These are phyloP conservation scores for Agrochola lota DNA, from an alignment of 2,888 invertebrate species.

Conservation along the genomic window DNA sequence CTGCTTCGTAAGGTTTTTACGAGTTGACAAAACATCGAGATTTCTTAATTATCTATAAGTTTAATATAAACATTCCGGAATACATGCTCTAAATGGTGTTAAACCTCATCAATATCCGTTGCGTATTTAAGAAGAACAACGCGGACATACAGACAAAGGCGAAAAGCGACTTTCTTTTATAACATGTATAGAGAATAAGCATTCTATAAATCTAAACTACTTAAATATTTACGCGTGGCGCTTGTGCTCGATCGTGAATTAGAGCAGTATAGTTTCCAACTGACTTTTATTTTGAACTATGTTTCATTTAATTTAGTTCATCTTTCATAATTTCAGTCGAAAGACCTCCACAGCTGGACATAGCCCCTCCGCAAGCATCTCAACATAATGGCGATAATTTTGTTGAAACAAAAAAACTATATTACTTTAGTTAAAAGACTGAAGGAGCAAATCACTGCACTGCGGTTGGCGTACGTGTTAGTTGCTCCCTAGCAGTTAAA, in stretches of 20 bases:
- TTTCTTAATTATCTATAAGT: too few relatives aligned
- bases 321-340: not conserved
- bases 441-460: constrained; percentile 3
- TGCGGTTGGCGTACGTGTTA: not conserved
- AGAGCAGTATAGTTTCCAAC: not conserved
- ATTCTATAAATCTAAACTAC: not conserved
- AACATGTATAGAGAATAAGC: too few relatives aligned
- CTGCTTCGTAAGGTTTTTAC: too few relatives aligned
- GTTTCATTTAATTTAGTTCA: not conserved
- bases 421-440: not conserved
- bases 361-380: accelerated
- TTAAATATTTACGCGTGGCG: not conserved
- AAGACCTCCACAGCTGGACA: not conserved
- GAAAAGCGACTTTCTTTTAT: too few relatives aligned
- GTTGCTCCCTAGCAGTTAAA: not conserved
- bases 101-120: too few relatives aligned
- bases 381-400: not conserved
- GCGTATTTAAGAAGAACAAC: too few relatives aligned
- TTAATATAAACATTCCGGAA: too few relatives aligned
- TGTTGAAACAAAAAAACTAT: not conserved
- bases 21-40: too few relatives aligned
- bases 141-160: too few relatives aligned
- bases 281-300: too few relatives aligned
- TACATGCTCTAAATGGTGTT: too few relatives aligned
- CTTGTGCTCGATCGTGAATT: not conserved